These are phyloP conservation scores for Euwallacea fornicatus DNA, from an alignment of 1,140 invertebrate species.

Conservation along the genomic window DNA sequence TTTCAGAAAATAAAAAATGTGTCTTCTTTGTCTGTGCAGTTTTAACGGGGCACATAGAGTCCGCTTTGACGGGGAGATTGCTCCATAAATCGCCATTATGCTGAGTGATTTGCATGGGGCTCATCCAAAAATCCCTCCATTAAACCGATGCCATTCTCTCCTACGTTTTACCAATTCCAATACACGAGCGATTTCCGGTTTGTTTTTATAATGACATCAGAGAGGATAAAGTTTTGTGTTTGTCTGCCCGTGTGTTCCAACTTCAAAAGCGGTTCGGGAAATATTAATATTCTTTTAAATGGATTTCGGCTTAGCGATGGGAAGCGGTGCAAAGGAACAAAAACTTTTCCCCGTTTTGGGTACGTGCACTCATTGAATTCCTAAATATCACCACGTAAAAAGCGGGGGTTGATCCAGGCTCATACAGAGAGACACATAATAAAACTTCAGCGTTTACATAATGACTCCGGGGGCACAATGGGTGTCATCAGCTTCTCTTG, in stretches of 20 bases:
- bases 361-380: neutral
- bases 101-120: neutral
- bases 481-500: conserved; percentile 50
- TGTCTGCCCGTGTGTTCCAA: conserved; percentile 10
- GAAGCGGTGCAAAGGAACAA: neutral
- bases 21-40: too few species aligned
- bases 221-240: conserved; percentile 9
- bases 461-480: conserved; percentile 49
- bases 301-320: neutral
- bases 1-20: too few species aligned
- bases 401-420: neutral
- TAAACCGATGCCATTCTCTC: conserved; percentile 14
- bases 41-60: too few species aligned
- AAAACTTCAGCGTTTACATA: conserved; percentile 49
- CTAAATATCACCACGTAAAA: too few species aligned
- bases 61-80: neutral
- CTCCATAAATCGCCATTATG: conserved; percentile 3
- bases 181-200: conserved; percentile 17
- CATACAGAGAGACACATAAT: conserved; percentile 39
- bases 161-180: conserved; percentile 5
- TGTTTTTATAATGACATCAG: conserved; percentile 17
- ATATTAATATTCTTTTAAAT: conserved; percentile 11
- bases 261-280: conserved; percentile 12
- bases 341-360: too few species aligned
- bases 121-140: conserved; percentile 18